Evolutionary conservation across 1,140 invertebrate species (phyloP).

Genomic region (Halictus rubicundus): DNA sequence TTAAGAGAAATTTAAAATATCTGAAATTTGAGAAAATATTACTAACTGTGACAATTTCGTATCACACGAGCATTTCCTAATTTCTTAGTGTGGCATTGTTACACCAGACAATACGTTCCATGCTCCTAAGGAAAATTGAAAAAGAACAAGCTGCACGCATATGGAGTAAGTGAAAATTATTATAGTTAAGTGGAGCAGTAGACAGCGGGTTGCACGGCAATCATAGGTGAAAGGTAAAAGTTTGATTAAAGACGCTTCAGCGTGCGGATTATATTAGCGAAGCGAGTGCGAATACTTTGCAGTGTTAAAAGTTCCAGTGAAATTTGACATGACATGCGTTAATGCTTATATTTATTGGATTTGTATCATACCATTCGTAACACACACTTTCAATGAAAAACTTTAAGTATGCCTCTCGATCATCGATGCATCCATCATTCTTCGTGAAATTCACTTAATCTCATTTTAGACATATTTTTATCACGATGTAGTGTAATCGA

Average conservation of each 20-base stretch:
- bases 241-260: neutral
- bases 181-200: neutral
- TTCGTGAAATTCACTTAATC: too few relatives aligned
- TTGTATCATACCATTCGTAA: too few relatives aligned
- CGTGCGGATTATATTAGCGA: neutral
- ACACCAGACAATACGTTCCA: neutral
- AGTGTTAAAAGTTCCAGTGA: neutral
- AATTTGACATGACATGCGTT: too few relatives aligned
- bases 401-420: too few relatives aligned
- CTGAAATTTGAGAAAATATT: neutral
- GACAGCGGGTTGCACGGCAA: neutral
- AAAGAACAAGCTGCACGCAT: too few relatives aligned
- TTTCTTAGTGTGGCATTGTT: neutral
- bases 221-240: constrained; percentile 12
- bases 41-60: neutral
- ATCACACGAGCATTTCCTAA: neutral
- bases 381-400: too few relatives aligned
- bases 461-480: too few relatives aligned
- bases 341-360: too few relatives aligned
- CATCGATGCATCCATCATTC: too few relatives aligned
- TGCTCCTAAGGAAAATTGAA: neutral
- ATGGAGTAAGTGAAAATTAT: neutral
- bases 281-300: neutral
- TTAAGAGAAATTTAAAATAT: too few relatives aligned
- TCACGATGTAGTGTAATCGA: too few relatives aligned